Evolutionary conservation across 2,113 vertebrate species (phyloP).

Genomic region (Felis catus): F.catus_Fca126_mat1.0 CM031426.1:51029001-51029500

Average conservation of each 20-base stretch:
- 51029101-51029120: background rate
- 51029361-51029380: background rate
- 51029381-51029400: background rate
- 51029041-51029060: background rate
- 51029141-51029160: background rate
- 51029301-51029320: conserved; percentile 32
- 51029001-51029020: rapidly evolving
- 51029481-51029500: conserved; percentile 68
- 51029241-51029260: background rate
- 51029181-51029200: background rate
- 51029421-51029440: conserved; percentile 54
- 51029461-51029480: conserved; percentile 53
- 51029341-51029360: background rate
- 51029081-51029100: rapidly evolving
- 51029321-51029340: background rate
- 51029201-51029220: background rate
- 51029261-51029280: background rate
- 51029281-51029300: conserved; percentile 26
- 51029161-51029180: background rate
- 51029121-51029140: background rate
- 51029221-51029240: background rate
- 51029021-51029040: background rate
- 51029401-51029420: conserved; percentile 45
- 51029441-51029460: conserved; percentile 64
- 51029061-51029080: background rate